Evolutionary conservation across 2,888 invertebrate species (phyloP).

Genomic region (Chironomus tentans): DNA sequence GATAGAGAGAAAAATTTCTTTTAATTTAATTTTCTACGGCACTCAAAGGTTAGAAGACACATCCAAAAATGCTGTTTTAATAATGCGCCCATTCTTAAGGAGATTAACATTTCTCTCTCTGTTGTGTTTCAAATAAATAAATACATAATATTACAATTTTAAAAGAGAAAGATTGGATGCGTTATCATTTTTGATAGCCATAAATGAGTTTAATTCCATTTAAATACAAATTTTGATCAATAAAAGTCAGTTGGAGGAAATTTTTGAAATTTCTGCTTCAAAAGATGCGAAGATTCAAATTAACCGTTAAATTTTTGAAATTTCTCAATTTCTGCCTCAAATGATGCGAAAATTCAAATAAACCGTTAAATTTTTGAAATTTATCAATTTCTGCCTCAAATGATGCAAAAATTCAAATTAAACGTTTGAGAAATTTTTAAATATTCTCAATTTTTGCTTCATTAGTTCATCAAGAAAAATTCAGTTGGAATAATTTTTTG

Average conservation of each 20-base stretch:
- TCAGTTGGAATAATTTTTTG: neutral
- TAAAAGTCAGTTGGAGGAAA: too few relatives aligned
- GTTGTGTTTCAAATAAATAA: neutral
- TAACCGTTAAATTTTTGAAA: neutral
- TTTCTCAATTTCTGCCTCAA: neutral
- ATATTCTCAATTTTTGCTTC: neutral
- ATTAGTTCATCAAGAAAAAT: too few relatives aligned
- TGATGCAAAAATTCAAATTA: too few relatives aligned
- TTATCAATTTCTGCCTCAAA: neutral
- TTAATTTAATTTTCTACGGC: constrained; percentile 15
- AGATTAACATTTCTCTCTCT: constrained; percentile 16
- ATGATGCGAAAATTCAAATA: too few relatives aligned
- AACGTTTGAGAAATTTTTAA: neutral
- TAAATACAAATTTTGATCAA: too few relatives aligned
- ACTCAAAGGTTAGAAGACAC: neutral
- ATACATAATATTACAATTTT: neutral
- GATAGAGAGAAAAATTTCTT: neutral
- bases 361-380: neutral
- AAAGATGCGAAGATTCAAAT: neutral
- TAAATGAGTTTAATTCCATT: too few relatives aligned
- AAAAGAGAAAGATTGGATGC: neutral
- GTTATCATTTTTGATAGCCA: too few relatives aligned
- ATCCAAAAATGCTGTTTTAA: neutral
- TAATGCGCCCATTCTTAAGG: neutral
- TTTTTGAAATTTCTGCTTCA: too few relatives aligned